These are phyloP conservation scores for Euphonia xanthogaster DNA, from an alignment of 2,797 vertebrate species.

Conservation along the genomic window DNA sequence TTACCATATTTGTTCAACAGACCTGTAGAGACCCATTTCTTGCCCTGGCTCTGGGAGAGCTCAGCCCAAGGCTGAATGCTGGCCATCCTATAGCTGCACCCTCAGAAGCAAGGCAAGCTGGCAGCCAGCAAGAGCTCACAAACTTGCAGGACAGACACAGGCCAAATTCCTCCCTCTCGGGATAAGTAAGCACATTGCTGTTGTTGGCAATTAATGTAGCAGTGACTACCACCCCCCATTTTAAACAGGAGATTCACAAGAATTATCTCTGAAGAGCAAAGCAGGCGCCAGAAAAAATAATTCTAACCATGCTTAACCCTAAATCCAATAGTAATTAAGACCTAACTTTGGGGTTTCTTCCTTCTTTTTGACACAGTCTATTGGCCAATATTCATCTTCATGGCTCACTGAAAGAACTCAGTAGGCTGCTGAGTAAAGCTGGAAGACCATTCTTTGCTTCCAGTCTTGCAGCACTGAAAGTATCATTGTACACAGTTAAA, in stretches of 20 bases:
- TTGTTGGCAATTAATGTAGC: neutral
- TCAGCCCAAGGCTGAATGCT: neutral
- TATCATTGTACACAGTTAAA: neutral
- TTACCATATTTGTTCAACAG: neutral
- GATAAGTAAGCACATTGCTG: neutral
- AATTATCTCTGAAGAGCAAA: neutral
- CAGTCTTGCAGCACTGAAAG: neutral
- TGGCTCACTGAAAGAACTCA: neutral
- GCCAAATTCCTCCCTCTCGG: neutral
- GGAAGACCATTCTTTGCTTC: neutral
- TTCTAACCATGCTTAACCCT: neutral
- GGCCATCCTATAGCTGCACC: neutral
- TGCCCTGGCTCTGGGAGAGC: neutral
- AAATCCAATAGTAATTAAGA: neutral
- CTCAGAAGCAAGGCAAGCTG: neutral
- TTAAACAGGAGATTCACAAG: neutral
- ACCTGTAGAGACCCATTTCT: neutral
- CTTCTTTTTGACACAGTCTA: neutral
- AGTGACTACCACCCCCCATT: rapidly evolving
- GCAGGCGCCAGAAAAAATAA: neutral
- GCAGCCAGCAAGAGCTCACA: neutral
- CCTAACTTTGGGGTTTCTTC: neutral
- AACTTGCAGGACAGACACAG: neutral
- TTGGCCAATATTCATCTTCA: neutral
- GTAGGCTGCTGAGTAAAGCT: neutral